Evolutionary conservation across 2,888 invertebrate genomes (phyloP).

Genomic region (Malachius bipustulatus): DNA sequence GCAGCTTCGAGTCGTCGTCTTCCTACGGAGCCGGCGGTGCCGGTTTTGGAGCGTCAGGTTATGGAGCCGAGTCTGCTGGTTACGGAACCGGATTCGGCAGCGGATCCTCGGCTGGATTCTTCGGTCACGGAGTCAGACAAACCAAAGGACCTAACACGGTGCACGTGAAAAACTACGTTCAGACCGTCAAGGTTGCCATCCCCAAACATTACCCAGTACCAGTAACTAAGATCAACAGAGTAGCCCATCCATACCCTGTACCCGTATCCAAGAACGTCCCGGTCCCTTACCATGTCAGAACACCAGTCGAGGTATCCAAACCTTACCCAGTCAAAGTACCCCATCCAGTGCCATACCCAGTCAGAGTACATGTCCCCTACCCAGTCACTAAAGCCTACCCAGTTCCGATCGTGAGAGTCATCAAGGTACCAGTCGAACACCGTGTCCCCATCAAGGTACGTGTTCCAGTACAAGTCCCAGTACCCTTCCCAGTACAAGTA

Average conservation of each 20-base stretch:
- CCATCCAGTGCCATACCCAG: conserved; percentile 22
- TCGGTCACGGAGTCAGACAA: too few relatives aligned
- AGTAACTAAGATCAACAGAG: conserved; percentile 25
- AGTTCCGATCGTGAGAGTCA: conserved; percentile 22
- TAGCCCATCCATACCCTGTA: conserved; percentile 28
- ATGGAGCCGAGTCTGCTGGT: not conserved
- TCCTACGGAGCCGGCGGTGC: not conserved
- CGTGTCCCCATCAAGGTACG: conserved; percentile 25
- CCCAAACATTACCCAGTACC: conserved; percentile 19
- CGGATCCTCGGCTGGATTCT: too few relatives aligned
- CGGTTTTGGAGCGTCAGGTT: not conserved
- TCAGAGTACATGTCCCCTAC: conserved; percentile 21
- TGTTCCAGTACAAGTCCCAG: conserved; percentile 22
- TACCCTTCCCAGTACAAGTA: conserved; percentile 24
- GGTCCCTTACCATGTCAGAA: conserved; percentile 21
- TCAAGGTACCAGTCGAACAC: conserved; percentile 24
- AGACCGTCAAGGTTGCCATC: conserved; percentile 23
- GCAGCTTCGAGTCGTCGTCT: conserved; percentile 1
- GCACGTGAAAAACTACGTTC: conserved; percentile 21
- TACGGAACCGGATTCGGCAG: not conserved
- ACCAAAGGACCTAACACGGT: not conserved
- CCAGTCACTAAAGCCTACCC: conserved; percentile 26
- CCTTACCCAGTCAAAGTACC: conserved; percentile 24
- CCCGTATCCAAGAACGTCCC: conserved; percentile 20
- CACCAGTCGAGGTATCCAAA: conserved; percentile 25